A percentile compares a stretch with the other conserved stretches of the same genome.
These are phyloP conservation scores for Myopa testacea DNA, from an alignment of 2,888 invertebrate genomes.

Conservation along the genomic window DNA sequence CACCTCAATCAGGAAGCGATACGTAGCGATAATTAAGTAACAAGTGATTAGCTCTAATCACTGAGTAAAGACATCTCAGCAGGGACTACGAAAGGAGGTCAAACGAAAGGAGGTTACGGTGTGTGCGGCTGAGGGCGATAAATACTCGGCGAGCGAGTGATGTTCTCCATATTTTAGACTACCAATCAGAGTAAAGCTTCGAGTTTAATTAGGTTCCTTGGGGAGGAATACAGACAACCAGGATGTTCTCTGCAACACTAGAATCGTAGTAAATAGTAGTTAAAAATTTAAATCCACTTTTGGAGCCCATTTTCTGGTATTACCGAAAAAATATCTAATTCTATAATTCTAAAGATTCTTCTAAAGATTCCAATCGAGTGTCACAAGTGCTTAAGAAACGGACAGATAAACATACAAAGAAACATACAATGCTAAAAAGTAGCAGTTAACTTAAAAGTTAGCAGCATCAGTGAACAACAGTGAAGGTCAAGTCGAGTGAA, in stretches of 20 bases:
- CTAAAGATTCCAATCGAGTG: no score
- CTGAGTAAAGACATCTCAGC: not conserved
- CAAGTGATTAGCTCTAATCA: constrained; percentile 30
- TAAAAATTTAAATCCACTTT: no score
- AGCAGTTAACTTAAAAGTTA: not conserved
- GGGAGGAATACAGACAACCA: not conserved
- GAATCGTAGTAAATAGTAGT: not conserved
- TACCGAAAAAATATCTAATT: not conserved
- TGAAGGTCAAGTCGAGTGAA: not conserved
- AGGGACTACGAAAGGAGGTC: constrained; percentile 7
- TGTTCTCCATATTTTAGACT: not conserved
- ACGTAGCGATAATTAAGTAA: constrained; percentile 24
- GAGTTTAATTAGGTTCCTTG: no score
- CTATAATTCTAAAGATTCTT: no score
- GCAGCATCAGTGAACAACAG: constrained; percentile 6
- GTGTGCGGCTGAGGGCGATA: not conserved
- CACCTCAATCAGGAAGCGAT: constrained; percentile 20
- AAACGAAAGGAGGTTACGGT: not conserved
- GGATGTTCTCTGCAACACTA: not conserved
- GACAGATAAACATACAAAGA: no score
- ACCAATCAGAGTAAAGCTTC: no score
- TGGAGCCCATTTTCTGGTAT: not conserved
- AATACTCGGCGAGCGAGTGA: not conserved
- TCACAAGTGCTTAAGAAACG: no score
- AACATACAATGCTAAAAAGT: not conserved